These are phyloP conservation scores for Cantharis lateralis DNA, from an alignment of 2,888 invertebrate genomes.

Conservation along the genomic window DNA sequence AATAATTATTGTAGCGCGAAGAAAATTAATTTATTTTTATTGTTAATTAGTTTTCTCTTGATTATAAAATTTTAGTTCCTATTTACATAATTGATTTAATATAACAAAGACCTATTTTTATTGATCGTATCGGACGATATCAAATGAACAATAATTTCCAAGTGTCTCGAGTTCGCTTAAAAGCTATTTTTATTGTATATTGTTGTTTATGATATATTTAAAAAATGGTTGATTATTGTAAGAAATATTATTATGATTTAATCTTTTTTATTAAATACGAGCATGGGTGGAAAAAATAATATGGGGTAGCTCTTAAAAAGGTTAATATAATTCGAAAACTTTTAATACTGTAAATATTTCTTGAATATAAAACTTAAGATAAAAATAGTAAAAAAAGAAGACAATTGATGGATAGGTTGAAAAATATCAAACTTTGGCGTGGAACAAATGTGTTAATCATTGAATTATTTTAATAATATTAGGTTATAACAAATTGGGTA, in stretches of 20 bases:
- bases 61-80: background rate
- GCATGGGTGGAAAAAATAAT: background rate
- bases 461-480: background rate
- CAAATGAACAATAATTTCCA: background rate
- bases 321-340: background rate
- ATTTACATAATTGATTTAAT: background rate
- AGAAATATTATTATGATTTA: background rate
- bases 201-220: background rate
- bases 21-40: background rate
- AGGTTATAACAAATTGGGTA: background rate
- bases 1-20: background rate
- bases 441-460: background rate
- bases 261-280: background rate
- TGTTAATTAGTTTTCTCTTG: background rate
- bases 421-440: background rate
- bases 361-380: background rate
- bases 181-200: background rate
- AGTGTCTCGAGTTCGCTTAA: background rate
- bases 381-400: background rate
- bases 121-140: background rate
- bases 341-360: background rate
- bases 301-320: too few species aligned
- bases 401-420: background rate
- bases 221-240: background rate
- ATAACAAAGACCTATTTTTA: background rate